Conservation (phyloP, 2,888 invertebrate species). For the Macaria liturata region DNA sequence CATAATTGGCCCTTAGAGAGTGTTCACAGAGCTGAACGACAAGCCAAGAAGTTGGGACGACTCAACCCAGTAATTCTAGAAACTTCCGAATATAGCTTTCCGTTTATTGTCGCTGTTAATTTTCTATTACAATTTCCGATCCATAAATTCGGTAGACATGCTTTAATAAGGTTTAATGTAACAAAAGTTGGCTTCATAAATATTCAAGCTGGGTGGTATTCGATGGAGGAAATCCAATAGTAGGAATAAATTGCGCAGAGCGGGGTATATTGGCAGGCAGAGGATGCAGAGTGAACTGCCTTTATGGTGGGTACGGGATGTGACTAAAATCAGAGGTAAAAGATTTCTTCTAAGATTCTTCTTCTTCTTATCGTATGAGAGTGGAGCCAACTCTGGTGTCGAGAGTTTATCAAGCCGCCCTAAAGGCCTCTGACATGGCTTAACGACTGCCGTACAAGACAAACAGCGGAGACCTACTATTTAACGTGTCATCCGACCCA, state of each 20-base stretch:
- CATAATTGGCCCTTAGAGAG: conserved; percentile 12
- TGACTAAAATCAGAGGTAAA: too few relatives aligned
- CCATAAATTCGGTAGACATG: conserved; percentile 49
- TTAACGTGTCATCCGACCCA: too few relatives aligned
- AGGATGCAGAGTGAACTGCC: conserved; percentile 18
- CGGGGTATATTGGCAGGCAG: conserved; percentile 51
- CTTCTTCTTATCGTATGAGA: too few relatives aligned
- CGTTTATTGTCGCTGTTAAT: conserved; percentile 30
- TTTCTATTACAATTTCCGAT: conserved; percentile 39
- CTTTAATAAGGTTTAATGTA: conserved; percentile 56
- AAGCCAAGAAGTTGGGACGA: conserved; percentile 4
- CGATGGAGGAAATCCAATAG: conserved; percentile 60
- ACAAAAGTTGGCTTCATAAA: conserved; percentile 68
- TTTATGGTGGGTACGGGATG: conserved; percentile 1
- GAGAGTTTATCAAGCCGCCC: too few relatives aligned
- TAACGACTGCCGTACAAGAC: too few relatives aligned
- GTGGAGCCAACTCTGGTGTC: too few relatives aligned
- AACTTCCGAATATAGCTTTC: conserved; percentile 18
- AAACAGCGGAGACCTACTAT: too few relatives aligned
- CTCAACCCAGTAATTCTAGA: conserved; percentile 6
- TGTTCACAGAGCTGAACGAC: conserved; percentile 9
- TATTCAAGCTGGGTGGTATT: conserved; percentile 51
- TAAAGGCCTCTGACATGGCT: too few relatives aligned
- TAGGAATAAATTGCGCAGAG: conserved; percentile 61
- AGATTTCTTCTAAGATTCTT: too few relatives aligned